A percentile compares a stretch with the other conserved stretches of the same genome.
These are phyloP conservation scores for Meleagris gallopavo DNA, from an alignment of 2,113 vertebrate species.

Conservation along the genomic window DNA sequence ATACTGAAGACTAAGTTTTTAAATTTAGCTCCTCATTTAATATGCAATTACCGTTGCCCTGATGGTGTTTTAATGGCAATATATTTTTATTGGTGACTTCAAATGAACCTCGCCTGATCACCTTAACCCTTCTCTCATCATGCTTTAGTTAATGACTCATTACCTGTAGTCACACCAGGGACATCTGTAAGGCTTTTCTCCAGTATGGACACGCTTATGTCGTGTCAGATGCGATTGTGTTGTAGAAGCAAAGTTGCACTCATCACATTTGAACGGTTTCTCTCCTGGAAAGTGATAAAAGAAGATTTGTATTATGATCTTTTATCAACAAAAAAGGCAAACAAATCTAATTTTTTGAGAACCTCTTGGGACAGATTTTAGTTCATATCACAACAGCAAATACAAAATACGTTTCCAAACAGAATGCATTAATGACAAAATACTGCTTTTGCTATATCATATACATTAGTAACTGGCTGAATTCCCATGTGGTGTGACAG, in stretches of 20 bases:
- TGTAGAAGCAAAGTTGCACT: slow-evolving; percentile 97
- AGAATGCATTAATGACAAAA: neutral
- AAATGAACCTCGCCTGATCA: slow-evolving; percentile 79
- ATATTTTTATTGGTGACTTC: slow-evolving; percentile 74
- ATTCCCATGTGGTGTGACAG: neutral
- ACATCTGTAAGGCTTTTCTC: slow-evolving; percentile 98
- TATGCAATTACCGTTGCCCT: slow-evolving; percentile 83
- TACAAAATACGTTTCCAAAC: neutral
- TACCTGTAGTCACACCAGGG: slow-evolving; percentile 99
- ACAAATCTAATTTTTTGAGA: neutral
- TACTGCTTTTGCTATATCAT: neutral
- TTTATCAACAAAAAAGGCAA: neutral
- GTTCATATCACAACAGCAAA: neutral
- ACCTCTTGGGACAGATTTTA: neutral
- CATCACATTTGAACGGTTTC: slow-evolving; percentile 96
- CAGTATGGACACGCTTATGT: slow-evolving; percentile 98
- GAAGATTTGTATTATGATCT: neutral
- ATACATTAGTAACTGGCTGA: neutral
- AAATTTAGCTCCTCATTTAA: slow-evolving; percentile 86
- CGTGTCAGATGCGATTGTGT: slow-evolving; percentile 97
- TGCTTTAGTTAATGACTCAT: slow-evolving; percentile 57
- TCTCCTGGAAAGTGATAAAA: slow-evolving; percentile 85
- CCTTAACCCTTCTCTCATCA: slow-evolving; percentile 79
- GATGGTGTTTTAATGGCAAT: slow-evolving; percentile 84
- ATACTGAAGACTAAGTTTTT: slow-evolving; percentile 80